phyloP scores from a whole-genome alignment of 2,888 invertebrate species.

The Marasmarcha lunaedactyla region DNA sequence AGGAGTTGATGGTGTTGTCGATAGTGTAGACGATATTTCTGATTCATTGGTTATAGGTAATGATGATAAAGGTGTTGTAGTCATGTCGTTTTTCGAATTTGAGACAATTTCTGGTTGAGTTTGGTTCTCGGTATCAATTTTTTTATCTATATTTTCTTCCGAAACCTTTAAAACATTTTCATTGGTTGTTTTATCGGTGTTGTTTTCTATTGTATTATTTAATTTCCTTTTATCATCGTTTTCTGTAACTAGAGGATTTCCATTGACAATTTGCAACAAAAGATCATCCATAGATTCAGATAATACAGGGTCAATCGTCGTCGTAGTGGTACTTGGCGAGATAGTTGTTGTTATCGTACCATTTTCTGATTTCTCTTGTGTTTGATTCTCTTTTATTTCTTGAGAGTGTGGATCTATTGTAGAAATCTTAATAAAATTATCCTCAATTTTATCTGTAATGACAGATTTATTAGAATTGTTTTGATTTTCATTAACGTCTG shows the following conservation, averaged over 20 bases:
- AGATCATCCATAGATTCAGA: conserved; percentile 60
- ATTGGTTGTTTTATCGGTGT: too few relatives aligned
- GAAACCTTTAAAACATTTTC: too few relatives aligned
- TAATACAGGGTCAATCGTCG: conserved; percentile 47
- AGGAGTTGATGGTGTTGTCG: too few relatives aligned
- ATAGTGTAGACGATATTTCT: too few relatives aligned
- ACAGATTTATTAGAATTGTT: conserved; percentile 8
- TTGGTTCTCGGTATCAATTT: too few relatives aligned
- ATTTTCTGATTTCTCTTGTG: conserved; percentile 6
- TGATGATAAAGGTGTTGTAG: too few relatives aligned
- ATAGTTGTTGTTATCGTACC: conserved; percentile 17
- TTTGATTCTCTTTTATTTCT: conserved; percentile 9
- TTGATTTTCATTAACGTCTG: conserved; percentile 25
- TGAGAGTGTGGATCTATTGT: conserved; percentile 35
- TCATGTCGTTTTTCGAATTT: too few relatives aligned
- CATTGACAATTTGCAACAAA: conserved; percentile 56
- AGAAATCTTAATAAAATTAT: conserved; percentile 50
- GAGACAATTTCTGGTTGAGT: too few relatives aligned
- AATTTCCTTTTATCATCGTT: too few relatives aligned
- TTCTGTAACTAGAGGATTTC: conserved; percentile 7
- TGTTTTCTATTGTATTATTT: too few relatives aligned
- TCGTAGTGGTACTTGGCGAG: conserved; percentile 16
- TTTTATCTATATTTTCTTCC: too few relatives aligned
- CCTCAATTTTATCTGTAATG: conserved; percentile 9
- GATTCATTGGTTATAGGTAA: too few relatives aligned